These are phyloP conservation scores for Arion vulgaris DNA, from an alignment of 1,140 invertebrate species.

Conservation along the genomic window DNA sequence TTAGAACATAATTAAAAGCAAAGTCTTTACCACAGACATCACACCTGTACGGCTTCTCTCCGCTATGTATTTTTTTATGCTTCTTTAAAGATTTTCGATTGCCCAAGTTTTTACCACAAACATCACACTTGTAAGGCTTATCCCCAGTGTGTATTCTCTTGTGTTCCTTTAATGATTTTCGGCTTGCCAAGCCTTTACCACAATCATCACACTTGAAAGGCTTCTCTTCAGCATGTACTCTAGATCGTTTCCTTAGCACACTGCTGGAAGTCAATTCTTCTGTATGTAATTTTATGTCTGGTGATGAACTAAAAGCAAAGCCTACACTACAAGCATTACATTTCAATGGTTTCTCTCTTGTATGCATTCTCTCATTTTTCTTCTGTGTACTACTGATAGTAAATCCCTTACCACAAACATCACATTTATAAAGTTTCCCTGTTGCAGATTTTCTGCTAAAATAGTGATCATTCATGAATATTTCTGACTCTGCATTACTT, in stretches of 20 bases:
- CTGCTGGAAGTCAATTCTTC: too few species aligned
- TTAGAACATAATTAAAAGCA: not conserved
- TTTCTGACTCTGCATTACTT: too few species aligned
- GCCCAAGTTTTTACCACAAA: not conserved
- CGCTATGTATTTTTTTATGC: not conserved
- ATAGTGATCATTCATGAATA: too few species aligned
- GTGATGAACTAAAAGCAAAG: too few species aligned
- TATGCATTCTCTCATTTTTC: too few species aligned
- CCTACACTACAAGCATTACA: too few species aligned
- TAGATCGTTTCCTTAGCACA: not conserved
- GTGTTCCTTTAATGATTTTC: not conserved
- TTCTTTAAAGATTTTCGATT: not conserved
- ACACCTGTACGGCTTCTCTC: not conserved
- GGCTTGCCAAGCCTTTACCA: not conserved
- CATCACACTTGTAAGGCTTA: not conserved
- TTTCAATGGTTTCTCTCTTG: too few species aligned
- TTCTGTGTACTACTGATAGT: too few species aligned
- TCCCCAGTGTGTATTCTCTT: not conserved
- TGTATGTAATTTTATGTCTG: too few species aligned
- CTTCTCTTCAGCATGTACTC: not conserved
- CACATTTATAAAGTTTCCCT: too few species aligned
- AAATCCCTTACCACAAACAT: too few species aligned
- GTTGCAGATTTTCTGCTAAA: too few species aligned
- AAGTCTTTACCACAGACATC: not conserved
- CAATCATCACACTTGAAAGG: not conserved